Base-by-base conservation (phyloP, 1,140 invertebrate genomes). In the Nixonia krombeini region DNA sequence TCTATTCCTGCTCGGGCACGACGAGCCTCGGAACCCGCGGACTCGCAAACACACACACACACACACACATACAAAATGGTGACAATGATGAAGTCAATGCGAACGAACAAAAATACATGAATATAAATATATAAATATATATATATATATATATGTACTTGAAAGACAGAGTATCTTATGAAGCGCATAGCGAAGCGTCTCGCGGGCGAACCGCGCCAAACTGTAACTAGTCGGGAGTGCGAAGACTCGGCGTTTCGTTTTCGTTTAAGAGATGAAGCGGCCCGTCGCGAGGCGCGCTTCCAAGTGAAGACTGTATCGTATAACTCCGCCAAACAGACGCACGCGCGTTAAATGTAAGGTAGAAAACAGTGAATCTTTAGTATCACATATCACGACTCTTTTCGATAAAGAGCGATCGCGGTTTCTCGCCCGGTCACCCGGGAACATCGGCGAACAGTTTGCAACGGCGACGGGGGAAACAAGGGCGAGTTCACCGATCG, bases 241-340 rank as follows among this genome's bases (percentile, higher is more conserved):
- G 15, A 1, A 52, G 15, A 15, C 35, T 16, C 3, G 1, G 17
- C 13, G 4, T 51, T 42, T 51, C 35, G 6, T 42, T 52, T 29
- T 21, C 28, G n/a, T 13, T 44, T n/a, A 12, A 21, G 4, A 26
- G 10, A n/a, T 12, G 0, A 18, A 31, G 35, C 23, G 16, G 21
- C 26, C 42, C 28, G 25, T 52, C 38, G 51, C 42, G 42, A 55
- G 46, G 17, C 21, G 25, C n/a, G n/a, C n/a, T n/a, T n/a, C n/a
- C n/a, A n/a, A n/a, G n/a, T n/a, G n/a, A n/a, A n/a, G n/a, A n/a
- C n/a, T n/a, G n/a, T n/a, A n/a, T n/a, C n/a, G n/a, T n/a, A n/a
- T n/a, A n/a, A n/a, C n/a, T n/a, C 74, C 78, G 79, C 77, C 76
- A 78, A 80, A 81, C 61, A 70, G 69, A 74, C 69, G 71, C 73